Base-by-base conservation (phyloP, 2,113 vertebrate species). In the Dunckerocampus dactyliophorus region DNA sequence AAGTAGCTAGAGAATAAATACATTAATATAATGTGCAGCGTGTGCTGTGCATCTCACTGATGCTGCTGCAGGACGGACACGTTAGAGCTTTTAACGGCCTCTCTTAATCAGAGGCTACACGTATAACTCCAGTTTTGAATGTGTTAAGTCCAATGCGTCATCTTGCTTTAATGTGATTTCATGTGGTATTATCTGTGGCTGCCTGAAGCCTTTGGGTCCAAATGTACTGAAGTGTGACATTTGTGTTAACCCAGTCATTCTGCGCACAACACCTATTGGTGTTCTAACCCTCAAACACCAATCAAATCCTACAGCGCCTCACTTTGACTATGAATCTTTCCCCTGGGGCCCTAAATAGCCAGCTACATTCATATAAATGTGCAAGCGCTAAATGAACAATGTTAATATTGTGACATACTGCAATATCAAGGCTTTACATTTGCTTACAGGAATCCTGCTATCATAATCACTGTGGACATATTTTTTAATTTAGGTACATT, bases 41-140 rank as follows among this genome's bases (percentile, higher is more conserved):
- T n/a, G n/a, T 28, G 5, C 2, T 28, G 24, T 28, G 59, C 62
- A 62, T 74, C 69, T 68, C 31, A 17, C 8, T 55, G 49, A 2
- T 47, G 58, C 60, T 47, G 37, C 51, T 20, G 62, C 48, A 48
- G 47, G 34, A 34, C 12, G 28, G 58, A 37, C 51, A 51, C 75
- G 59, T 39, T 6, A 20, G 15, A 20, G 14, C 47, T 62, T 60
- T 65, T 57, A 59, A 57, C 65, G 58, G 46, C 28, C 31, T 48
- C 16, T 62, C 42, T 1, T 7, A 7, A 47, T 65, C 50, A 48
- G 42, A 17, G 55, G 49, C n/a, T n/a, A n/a, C n/a, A 69, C 16
- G 21, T 42, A 15, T n/a, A 7, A 13, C 34, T 24, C 63, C 20
- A 42, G 34, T 24, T 13, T n/a, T n/a, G n/a, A n/a, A n/a, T n/a